These are phyloP conservation scores for Brachionus paranguensis DNA, from an alignment of 1,140 invertebrate genomes.

Conservation along the genomic window DNA sequence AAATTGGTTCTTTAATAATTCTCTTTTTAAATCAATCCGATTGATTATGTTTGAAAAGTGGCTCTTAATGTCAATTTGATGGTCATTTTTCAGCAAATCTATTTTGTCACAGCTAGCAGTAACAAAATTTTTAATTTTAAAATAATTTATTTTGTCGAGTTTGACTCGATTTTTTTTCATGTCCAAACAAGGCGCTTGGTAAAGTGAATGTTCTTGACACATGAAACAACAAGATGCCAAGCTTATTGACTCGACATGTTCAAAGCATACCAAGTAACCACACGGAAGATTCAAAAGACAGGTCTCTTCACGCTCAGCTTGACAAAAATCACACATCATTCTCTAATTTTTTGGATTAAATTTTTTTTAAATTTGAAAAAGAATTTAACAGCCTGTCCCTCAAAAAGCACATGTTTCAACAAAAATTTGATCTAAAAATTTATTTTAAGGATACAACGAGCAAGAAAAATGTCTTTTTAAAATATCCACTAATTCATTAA, in stretches of 20 bases:
- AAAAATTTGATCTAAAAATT: too few species aligned
- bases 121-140: neutral
- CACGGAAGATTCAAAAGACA: neutral
- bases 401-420: too few species aligned
- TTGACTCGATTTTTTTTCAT: neutral
- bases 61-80: neutral
- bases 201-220: neutral
- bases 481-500: too few species aligned
- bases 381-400: too few species aligned
- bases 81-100: neutral
- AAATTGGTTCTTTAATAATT: neutral
- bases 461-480: too few species aligned
- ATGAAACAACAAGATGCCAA: neutral
- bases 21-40: neutral
- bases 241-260: neutral
- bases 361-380: too few species aligned
- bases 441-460: too few species aligned
- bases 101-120: neutral
- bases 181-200: neutral
- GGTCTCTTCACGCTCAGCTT: neutral
- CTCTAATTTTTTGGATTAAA: too few species aligned
- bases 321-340: neutral
- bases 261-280: neutral
- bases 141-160: neutral
- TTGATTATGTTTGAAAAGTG: neutral